Base-by-base conservation (phyloP, 1,140 invertebrate species). In the Mesaphorura yosii region DNA sequence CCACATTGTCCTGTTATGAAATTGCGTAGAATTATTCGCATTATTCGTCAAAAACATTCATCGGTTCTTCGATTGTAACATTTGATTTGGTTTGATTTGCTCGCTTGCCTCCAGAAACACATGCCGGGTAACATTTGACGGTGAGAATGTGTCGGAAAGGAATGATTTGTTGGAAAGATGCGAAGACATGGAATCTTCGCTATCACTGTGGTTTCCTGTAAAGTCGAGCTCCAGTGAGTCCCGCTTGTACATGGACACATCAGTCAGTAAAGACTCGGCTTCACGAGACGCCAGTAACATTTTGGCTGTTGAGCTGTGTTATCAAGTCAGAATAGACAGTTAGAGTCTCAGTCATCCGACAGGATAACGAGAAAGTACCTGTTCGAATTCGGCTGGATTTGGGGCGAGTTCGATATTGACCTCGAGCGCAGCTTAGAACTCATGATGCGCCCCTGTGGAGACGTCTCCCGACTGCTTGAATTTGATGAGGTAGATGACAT, bases 121-220 rank as follows among this genome's bases (percentile, higher is more conserved):
- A 46, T 63, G 61, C 6, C 61, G 41, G 38, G 29, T 50, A n/a
- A 26, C 53, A 44, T 40, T 55, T 10, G 57, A 51, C 4, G 61
- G 61, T 19, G 61, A 59, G 42, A 59, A 63, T 26, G 53, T 54
- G 48, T 63, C 61, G n/a, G 61, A 63, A 22, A 59, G 14, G 41
- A 45, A 57, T 4, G 61, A 63, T 15, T 58, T 48, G 57, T 54
- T 55, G 25, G 56, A 59, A n/a, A n/a, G n/a, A 49, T 48, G 54
- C 7, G 57, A 59, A 12, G 55, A 55, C 17, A 59, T 27, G 12
- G 61, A 63, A 41, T 63, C 61, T 59, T 63, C 61, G 38, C 61
- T 63, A 41, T 63, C 61, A 53, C 61, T 63, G 27, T 59, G 61
- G 48, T 59, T 59, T 38, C 60, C 60, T 27, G 19, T 53, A 49